Percentiles rank a stretch among this genome's conserved stretches.
Conservation (phyloP, 2,888 invertebrate species). For the Lycia hirtaria region DNA sequence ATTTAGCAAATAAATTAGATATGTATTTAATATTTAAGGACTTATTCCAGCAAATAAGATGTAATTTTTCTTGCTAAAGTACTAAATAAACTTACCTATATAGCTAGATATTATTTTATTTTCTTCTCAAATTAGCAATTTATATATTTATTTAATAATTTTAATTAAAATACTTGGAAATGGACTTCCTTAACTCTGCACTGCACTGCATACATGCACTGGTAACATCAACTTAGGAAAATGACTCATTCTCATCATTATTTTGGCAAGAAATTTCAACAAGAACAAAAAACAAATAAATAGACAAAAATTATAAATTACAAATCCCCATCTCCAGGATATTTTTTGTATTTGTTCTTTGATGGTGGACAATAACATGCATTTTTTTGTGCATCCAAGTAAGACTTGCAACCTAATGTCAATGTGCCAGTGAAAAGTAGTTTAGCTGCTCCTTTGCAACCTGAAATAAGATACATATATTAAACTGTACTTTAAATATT, state of each 20-base stretch:
- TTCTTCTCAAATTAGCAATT: neutral
- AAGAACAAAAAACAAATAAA: constrained; percentile 9
- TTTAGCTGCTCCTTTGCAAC: constrained; percentile 94
- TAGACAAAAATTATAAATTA: constrained; percentile 38
- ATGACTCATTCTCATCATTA: neutral
- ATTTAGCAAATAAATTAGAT: constrained; percentile 71
- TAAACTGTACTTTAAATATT: no score
- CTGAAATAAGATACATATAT: constrained; percentile 82
- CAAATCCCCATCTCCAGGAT: constrained; percentile 74
- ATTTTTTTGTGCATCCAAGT: constrained; percentile 91
- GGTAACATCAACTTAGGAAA: neutral
- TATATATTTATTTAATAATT: neutral
- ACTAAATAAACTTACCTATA: constrained; percentile 55
- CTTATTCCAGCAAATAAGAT: constrained; percentile 69
- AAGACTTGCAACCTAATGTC: constrained; percentile 94
- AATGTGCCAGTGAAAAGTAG: constrained; percentile 93
- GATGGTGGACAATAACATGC: constrained; percentile 91
- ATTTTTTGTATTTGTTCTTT: constrained; percentile 82
- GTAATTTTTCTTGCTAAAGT: constrained; percentile 77
- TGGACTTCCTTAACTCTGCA: neutral
- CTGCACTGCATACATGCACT: neutral
- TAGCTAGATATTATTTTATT: constrained; percentile 47
- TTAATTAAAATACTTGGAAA: neutral
- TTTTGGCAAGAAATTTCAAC: neutral
- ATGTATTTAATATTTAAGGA: constrained; percentile 74